Evolutionary conservation across 2,113 vertebrate genomes (phyloP).

Genomic region (Cyanoderma ruficeps): DNA sequence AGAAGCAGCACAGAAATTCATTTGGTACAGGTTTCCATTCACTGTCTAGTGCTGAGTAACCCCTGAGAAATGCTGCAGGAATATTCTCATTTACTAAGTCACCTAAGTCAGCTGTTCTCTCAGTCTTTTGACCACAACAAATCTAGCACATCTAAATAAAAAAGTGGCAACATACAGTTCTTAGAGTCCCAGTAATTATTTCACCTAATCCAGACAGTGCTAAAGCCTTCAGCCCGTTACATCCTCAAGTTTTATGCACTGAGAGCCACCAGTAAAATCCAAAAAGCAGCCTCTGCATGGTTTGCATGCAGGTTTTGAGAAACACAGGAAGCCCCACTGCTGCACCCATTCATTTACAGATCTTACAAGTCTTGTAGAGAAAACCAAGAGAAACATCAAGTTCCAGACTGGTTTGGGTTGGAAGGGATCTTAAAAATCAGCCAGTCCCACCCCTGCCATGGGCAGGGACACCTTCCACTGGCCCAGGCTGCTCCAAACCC

Average conservation of each 20-base stretch:
- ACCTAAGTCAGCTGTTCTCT: neutral
- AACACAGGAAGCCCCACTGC: neutral
- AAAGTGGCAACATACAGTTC: neutral
- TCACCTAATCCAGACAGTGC: neutral
- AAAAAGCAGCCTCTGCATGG: neutral
- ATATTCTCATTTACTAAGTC: neutral
- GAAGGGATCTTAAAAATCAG: neutral
- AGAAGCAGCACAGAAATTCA: neutral
- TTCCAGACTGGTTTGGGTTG: neutral
- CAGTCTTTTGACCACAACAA: neutral
- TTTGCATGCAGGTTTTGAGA: neutral
- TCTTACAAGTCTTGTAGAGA: neutral
- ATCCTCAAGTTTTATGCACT: neutral
- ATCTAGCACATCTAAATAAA: neutral
- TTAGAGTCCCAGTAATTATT: neutral
- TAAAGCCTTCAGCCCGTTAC: neutral
- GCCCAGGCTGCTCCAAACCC: neutral
- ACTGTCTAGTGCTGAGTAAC: neutral
- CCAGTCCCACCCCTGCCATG: neutral
- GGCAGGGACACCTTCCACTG: neutral
- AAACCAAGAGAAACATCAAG: neutral
- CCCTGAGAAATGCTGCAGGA: neutral
- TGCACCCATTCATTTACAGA: neutral
- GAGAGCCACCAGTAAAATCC: neutral
- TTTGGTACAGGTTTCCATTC: neutral